Evolutionary conservation across 2,113 vertebrate species (phyloP), one percentile per base, ranked within the genome.

Genomic region (Gobio gobio): DNA sequence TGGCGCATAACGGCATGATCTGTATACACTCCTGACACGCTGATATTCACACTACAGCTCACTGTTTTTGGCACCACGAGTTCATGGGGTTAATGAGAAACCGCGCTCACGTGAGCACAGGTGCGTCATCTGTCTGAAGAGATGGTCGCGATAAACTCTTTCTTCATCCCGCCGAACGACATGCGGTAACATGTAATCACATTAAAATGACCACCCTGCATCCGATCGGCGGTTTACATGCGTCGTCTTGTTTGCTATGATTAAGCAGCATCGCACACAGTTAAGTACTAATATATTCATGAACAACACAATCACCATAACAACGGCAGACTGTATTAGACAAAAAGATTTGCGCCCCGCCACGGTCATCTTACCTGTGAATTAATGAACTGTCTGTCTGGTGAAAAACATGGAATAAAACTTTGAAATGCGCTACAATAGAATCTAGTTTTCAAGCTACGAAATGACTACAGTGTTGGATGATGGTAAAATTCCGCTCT

Each of bases 91-190:
- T 91, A 90, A 92, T 29, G 75, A 59, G 91, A 66, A 92, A 89
- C 83, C 86, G 83, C 63, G 85, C 84, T 87, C 88, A 93, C 93
- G 92, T 93, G 87, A 92, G 90, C 88, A 91, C 85, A 93, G 90
- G 92, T 94, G 91, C 91, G 92, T 93, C 93, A 94, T 92, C 92
- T 93, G 93, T 88, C 88, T 87, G 54, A 83, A 82, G 54, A 75
- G 80, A 72, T 58, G 59, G 56, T 83, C 84, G 81, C 73, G 54
- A 56, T n/a, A 85, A 85, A 80, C 76, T 86, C 64, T 73, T 43
- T 47, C 77, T 80, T 86, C 24, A n/a, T 80, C 68, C 51, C 20
- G 78, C 77, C 24, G 61, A 66, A 82, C 66, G 85, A 74, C 78
- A 82, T 86, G 78, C 78, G 68, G 43, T 74, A 82, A 86, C 58